These are phyloP conservation scores for Acleris emargana DNA, from an alignment of 2,888 invertebrate genomes.

Conservation along the genomic window DNA sequence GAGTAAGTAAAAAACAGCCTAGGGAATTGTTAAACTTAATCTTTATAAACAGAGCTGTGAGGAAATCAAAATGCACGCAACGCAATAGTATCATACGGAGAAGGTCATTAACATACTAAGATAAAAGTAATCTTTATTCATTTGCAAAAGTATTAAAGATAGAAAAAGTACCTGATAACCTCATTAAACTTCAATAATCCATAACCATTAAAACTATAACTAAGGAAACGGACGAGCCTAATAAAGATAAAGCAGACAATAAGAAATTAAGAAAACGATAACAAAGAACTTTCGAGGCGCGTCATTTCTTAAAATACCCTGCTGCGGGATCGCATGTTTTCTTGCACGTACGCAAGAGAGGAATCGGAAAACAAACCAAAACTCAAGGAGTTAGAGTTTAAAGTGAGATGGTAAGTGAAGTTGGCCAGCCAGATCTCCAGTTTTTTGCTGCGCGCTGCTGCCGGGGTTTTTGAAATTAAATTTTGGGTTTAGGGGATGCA, in stretches of 20 bases:
- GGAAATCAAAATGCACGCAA: no score
- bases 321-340: conserved; percentile 21
- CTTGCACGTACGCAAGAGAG: conserved; percentile 19
- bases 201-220: not conserved
- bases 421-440: not conserved
- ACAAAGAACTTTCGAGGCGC: conserved; percentile 31
- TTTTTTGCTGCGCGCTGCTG: no score
- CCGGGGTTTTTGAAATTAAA: no score
- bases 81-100: no score
- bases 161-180: not conserved
- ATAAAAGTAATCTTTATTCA: no score
- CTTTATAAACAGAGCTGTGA: no score
- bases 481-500: no score
- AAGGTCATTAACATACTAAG: no score
- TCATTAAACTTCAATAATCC: not conserved
- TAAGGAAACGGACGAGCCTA: not conserved
- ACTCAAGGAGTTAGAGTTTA: not conserved
- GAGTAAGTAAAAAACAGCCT: no score
- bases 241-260: conserved; percentile 6
- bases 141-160: no score
- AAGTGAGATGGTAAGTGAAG: not conserved
- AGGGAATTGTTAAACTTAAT: no score
- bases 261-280: conserved; percentile 13
- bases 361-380: conserved; percentile 5
- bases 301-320: conserved; percentile 35